Conservation (phyloP, 2,888 invertebrate genomes). For the Alcis repandata region DNA sequence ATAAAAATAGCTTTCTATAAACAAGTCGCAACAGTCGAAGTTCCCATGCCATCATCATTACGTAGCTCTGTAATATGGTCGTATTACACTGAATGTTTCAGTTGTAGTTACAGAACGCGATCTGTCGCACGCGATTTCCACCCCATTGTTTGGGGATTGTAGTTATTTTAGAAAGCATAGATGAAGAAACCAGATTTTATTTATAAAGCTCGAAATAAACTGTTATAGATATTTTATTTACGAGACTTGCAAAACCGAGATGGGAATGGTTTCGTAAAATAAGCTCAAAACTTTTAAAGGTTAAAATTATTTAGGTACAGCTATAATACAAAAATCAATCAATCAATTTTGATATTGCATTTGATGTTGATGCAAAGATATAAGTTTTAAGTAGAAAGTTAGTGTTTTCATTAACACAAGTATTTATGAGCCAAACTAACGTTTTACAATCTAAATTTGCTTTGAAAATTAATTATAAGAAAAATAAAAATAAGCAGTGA, state of each 20-base stretch:
- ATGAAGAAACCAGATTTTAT: not conserved
- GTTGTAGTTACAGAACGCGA: constrained; percentile 76
- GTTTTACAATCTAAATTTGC: too few species aligned
- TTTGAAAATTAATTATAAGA: too few species aligned
- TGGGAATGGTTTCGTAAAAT: too few species aligned
- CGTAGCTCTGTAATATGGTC: constrained; percentile 65
- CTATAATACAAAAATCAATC: too few species aligned
- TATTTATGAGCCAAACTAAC: too few species aligned
- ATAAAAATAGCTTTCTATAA: constrained; percentile 8
- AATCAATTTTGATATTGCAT: too few species aligned
- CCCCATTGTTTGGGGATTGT: constrained; percentile 46
- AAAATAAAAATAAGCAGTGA: too few species aligned
- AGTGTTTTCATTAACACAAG: too few species aligned
- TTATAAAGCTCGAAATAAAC: not conserved
- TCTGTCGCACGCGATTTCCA: constrained; percentile 70
- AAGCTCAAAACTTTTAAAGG: too few species aligned
- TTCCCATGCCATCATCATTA: constrained; percentile 83
- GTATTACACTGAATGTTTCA: constrained; percentile 80
- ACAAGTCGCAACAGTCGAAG: constrained; percentile 66
- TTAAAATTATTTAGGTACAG: too few species aligned
- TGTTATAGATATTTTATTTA: not conserved
- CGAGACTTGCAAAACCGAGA: not conserved
- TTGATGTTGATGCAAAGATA: too few species aligned
- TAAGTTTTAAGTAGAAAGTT: too few species aligned
- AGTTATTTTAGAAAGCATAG: constrained; percentile 19